Evolutionary conservation across 2,888 invertebrate genomes (phyloP).

Genomic region (Gandaritis pyraliata): DNA sequence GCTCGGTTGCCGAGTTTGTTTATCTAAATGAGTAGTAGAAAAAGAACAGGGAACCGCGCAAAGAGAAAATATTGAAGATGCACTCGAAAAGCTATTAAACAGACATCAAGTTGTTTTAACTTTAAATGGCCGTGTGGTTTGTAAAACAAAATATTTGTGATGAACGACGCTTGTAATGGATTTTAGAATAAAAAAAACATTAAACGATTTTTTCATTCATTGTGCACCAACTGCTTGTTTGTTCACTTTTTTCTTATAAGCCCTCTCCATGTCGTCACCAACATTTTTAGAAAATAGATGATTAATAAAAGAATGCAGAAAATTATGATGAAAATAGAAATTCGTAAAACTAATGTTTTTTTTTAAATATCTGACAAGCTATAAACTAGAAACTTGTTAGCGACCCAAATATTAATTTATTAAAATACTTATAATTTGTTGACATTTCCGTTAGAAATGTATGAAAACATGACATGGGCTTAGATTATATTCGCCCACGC

Average conservation of each 20-base stretch:
- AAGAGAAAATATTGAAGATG: conserved; percentile 41
- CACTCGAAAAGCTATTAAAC: conserved; percentile 44
- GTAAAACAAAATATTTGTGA: conserved; percentile 15
- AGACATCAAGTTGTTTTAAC: conserved; percentile 35
- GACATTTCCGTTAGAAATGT: conserved; percentile 42
- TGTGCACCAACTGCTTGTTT: too few species aligned
- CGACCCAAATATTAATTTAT: conserved; percentile 29
- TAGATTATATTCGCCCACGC: conserved; percentile 41
- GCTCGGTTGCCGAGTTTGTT: conserved; percentile 26
- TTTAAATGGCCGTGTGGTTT: conserved; percentile 28
- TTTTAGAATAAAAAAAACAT: not conserved
- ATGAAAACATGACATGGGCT: conserved; percentile 28
- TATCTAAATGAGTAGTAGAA: conserved; percentile 31
- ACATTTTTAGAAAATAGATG: too few species aligned
- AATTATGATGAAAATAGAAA: too few species aligned
- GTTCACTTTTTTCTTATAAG: too few species aligned
- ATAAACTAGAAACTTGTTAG: conserved; percentile 27
- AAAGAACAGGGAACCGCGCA: conserved; percentile 30
- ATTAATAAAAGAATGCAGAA: too few species aligned
- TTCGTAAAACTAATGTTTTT: too few species aligned
- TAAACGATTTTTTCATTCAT: not conserved
- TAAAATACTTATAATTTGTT: conserved; percentile 41
- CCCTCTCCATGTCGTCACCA: too few species aligned
- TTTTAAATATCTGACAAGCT: not conserved
- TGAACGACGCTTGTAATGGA: conserved; percentile 1